These are phyloP conservation scores for Galerucella calmariensis DNA, from an alignment of 2,888 invertebrate species.

Conservation along the genomic window DNA sequence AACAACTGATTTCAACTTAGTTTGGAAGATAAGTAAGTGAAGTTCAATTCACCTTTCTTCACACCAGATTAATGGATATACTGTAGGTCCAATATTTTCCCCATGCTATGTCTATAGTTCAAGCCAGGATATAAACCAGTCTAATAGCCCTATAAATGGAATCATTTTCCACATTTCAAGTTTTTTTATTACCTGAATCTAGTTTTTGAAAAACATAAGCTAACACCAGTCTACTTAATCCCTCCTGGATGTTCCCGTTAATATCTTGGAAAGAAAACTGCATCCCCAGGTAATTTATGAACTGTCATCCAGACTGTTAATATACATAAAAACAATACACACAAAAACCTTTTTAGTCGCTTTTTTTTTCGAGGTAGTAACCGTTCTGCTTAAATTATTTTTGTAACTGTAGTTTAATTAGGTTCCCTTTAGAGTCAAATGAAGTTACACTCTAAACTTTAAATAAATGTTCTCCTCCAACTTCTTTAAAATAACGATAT, in stretches of 20 bases:
- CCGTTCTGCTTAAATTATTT: not conserved
- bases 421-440: not conserved
- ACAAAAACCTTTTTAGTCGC: not conserved
- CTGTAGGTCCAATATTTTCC: too few relatives aligned
- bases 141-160: too few relatives aligned
- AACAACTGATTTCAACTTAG: too few relatives aligned
- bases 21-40: too few relatives aligned
- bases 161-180: not conserved
- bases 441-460: conserved; percentile 15
- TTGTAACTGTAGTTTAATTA: conserved; percentile 9
- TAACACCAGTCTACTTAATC: not conserved
- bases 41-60: too few relatives aligned
- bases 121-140: too few relatives aligned
- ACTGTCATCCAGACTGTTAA: not conserved
- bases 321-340: not conserved
- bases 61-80: too few relatives aligned
- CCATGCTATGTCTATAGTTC: too few relatives aligned
- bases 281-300: not conserved
- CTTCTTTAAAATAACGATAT: conserved; percentile 6
- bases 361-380: not conserved
- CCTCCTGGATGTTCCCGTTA: too few relatives aligned
- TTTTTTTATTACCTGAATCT: not conserved
- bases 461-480: conserved; percentile 12
- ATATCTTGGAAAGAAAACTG: not conserved
- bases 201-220: too few relatives aligned